Evolutionary conservation across 2,113 vertebrate species (phyloP), one percentile per base, ranked within the genome.

Genomic region (Telmatochromis sp.): DNA sequence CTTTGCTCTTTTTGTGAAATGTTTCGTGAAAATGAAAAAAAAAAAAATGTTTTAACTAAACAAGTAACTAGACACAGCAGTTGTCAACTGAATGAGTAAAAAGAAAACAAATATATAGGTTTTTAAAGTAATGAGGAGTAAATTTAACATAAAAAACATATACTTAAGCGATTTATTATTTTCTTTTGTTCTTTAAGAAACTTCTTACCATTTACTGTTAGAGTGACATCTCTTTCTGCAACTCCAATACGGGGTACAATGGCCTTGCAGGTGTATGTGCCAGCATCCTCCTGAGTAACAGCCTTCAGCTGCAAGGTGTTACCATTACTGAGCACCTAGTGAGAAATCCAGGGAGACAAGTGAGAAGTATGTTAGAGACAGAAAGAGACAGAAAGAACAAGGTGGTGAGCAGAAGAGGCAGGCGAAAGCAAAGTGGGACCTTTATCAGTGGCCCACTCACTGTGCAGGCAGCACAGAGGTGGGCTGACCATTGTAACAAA

Each of bases 221-320:
- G 90, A 9, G 96, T 95, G n/a, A 97, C 97, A 37, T 97, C 97
- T 53, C 97, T 96, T 31, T 97, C 95, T 2, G 97, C 97, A 5
- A 97, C 97, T 13, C 97, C 97, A 3, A 96, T 97, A 13, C 97
- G 96, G 1, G 97, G 96, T 19, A 93, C 96, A 79, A 97, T 98
- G 60, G 98, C 98, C 92, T 97, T 97, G 94, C 98, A 98, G 81
- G 96, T 95, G 51, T 98, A 98, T 6, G 95, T 95, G 13, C 98
- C 98, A 2, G 97, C 95, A 21, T 98, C 98, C 82, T 97, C 97
- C 7, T 96, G 97, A 7, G 95, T 96, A 86, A 97, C 97, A 1
- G 96, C 95, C 73, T 95, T 97, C 68, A 98, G 95, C 40, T 96
- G 97, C 84, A 98, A 89, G 2, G 96, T 97, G 94, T 97, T 97